A percentile compares a stretch with the other conserved stretches of the same genome.
Conservation (phyloP, 2,113 vertebrate genomes). For the Hippolais icterina region DNA sequence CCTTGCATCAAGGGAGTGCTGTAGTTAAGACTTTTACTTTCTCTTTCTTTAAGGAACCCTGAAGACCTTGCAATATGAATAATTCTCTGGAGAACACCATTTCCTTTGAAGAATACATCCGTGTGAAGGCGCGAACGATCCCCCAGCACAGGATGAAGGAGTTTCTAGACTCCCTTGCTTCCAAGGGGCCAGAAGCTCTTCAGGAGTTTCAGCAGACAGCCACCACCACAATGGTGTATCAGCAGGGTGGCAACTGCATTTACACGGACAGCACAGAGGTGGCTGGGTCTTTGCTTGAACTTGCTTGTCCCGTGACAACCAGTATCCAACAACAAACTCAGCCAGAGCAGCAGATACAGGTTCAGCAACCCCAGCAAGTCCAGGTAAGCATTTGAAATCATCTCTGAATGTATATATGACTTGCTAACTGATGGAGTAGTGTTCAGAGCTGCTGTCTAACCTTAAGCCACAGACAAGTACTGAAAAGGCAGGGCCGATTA, state of each 20-base stretch:
- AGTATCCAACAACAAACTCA: constrained; percentile 81
- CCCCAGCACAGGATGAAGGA: constrained; percentile 99
- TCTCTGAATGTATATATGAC: not conserved
- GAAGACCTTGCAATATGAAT: constrained; percentile 89
- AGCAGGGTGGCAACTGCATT: constrained; percentile 91
- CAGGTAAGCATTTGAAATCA: constrained; percentile 69
- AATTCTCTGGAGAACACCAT: constrained; percentile 98
- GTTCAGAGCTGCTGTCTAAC: not conserved
- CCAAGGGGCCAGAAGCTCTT: constrained; percentile 93
- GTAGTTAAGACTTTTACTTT: constrained; percentile 38
- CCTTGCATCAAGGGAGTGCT: not conserved
- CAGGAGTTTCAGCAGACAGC: constrained; percentile 96
- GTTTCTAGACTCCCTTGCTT: constrained; percentile 95
- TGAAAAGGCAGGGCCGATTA: not conserved
- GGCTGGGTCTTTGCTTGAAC: constrained; percentile 96
- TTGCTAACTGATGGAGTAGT: not conserved
- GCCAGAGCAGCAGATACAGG: constrained; percentile 81
- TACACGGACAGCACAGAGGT: constrained; percentile 99
- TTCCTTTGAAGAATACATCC: constrained; percentile 98
- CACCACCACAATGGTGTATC: constrained; percentile 93
- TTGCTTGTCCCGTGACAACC: constrained; percentile 93
- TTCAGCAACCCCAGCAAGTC: constrained; percentile 82
- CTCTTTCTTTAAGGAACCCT: constrained; percentile 71
- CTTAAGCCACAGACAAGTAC: not conserved
- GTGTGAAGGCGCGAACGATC: constrained; percentile 93